Base-by-base conservation (phyloP, 2,113 vertebrate species). In the Gallinago media region DNA sequence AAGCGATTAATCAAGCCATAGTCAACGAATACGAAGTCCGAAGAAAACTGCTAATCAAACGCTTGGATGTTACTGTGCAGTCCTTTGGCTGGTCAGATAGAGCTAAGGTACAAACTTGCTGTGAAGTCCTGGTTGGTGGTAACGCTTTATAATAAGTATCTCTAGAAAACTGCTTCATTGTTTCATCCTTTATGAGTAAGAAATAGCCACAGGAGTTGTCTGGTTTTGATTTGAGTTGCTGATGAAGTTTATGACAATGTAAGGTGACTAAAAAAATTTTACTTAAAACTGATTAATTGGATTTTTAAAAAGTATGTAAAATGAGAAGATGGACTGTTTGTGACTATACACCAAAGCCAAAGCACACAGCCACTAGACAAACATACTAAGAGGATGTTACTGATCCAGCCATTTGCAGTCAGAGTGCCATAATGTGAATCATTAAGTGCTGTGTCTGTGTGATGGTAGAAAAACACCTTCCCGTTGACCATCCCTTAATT, bases 71-170 rank as follows among this genome's bases (percentile, higher is more conserved):
- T 91, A 99, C 99, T 1, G 98, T 99, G 71, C 99, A 99, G 97
- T 99, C 99, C 25, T 99, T 99, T 25, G 99, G 99, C 87, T 99
- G 99, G 99, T 99, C 99, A 44, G 99, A 99, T 27, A 98, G 97
- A 98, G 99, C 99, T 65, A 99, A 99, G 99, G 99, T 99, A 98
- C 38, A 61, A 49, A 11, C 88, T 85, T 95, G 71, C 90, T 70
- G 47, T 91, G 84, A 85, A 73, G 58, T 91, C 6, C 62, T 75
- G 29, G 19, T 56, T 88, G 13, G 44, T 78, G 32, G 52, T 81
- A 52, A 44, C 32, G 9, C 40, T 85, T 67, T 65, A 5, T 74
- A 34, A 54, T 34, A 61, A 62, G 38, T 90, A 3, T 74, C 11
- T 58, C 32, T 80, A 54, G 55, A 71, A 91, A 83, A 40, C 50